Base-by-base conservation (phyloP, 2,888 invertebrate species). In the Drosophila phalerata region DNA sequence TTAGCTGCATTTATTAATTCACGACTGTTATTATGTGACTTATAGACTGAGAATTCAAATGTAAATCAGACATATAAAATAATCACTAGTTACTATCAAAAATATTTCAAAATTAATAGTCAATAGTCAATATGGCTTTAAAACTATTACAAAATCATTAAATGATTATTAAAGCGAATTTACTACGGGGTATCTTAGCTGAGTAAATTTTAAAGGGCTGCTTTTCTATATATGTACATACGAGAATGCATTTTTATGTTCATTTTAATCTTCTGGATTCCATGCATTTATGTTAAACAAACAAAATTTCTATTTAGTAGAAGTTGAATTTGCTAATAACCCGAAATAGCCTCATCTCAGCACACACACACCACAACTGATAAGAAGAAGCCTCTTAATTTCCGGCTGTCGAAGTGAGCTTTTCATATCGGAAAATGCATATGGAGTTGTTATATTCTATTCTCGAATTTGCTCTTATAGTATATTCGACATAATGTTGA, bases 391-490 rank as follows among this genome's bases (percentile, higher is more conserved):
- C 22, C 15, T 37, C 25, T 51, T 51, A 51, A 60, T 60, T 34
- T 45, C 17, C 53, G 53, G 53, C 34, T 60, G 51, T 38, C 28
- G 28, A 8, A 42, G n/a, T 11, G 47, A 22, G 19, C 30, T 32
- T 19, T 40, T 17, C 28, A 19, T 40, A 2, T 11, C 2, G 28
- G 10, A 32, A 30, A 34, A 45, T 22, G n/a, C 22, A 32, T 25
- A 42, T 22, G 45, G 19, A n/a, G 37, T 22, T 22, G n/a, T n/a
- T n/a, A n/a, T n/a, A n/a, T 13, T 4, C 10, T 34, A 1, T 8
- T n/a, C 37, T 37, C 37, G n/a, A 2, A 47, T 28, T 65, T 22
- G 22, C 34, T 37, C 11, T 42, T 11, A 11, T 43, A 22, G 19
- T 11, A 11, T 43, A 22, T 10, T 52, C 28, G 19, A 43, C 25